phyloP scores from a whole-genome alignment of 2,113 vertebrate genomes.

The Percina caprodes region DNA sequence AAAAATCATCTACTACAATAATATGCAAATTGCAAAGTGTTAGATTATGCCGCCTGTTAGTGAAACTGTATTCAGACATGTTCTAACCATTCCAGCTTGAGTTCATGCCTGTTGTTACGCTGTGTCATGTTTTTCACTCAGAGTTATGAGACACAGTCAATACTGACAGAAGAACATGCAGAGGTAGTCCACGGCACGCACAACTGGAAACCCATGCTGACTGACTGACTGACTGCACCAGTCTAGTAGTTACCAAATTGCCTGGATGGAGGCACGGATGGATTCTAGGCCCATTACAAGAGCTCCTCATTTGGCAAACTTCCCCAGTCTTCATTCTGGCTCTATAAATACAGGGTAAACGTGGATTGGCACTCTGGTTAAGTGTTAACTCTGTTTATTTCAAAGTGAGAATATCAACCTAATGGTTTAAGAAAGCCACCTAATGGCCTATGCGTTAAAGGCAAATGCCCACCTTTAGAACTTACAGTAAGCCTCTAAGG shows the following conservation, averaged over 20 bases:
- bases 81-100: neutral
- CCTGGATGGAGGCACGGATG: slow-evolving; percentile 79
- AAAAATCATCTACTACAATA: neutral
- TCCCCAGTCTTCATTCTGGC: slow-evolving; percentile 97
- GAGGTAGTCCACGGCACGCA: slow-evolving; percentile 75
- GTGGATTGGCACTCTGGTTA: neutral
- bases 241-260: slow-evolving; percentile 90
- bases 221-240: slow-evolving; percentile 86
- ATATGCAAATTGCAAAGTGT: neutral
- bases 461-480: slow-evolving; percentile 1
- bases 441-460: neutral
- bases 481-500: slow-evolving; percentile 1
- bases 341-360: slow-evolving; percentile 91
- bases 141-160: slow-evolving; percentile 40
- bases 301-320: slow-evolving; percentile 95
- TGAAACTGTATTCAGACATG: slow-evolving; percentile 33
- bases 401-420: slow-evolving; percentile 5
- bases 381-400: neutral
- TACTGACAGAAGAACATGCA: slow-evolving; percentile 78
- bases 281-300: slow-evolving; percentile 90
- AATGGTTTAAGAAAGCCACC: slow-evolving; percentile 1
- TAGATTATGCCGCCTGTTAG: slow-evolving; percentile 31
- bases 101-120: slow-evolving; percentile 41
- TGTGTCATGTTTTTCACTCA: slow-evolving; percentile 54
- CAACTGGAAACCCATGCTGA: slow-evolving; percentile 88